Conservation (phyloP, 2,797 vertebrate genomes). For the Tarsius wallacei region DNA sequence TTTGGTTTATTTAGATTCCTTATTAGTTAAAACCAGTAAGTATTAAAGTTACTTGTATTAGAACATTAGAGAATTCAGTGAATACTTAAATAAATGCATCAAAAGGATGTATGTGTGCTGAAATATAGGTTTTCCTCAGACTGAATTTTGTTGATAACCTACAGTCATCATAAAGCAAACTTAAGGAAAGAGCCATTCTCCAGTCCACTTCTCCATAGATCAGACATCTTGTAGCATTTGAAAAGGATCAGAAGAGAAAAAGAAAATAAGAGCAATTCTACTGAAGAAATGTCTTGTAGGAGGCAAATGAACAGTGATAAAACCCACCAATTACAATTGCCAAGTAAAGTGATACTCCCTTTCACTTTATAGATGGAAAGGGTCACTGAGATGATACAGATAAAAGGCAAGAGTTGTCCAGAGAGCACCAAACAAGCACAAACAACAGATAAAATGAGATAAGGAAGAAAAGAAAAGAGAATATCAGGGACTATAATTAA, state of each 20-base stretch:
- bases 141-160: slow-evolving; percentile 34
- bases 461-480: background rate
- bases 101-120: background rate
- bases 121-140: slow-evolving; percentile 15
- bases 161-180: background rate
- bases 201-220: background rate
- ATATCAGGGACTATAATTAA: background rate
- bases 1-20: slow-evolving; percentile 21
- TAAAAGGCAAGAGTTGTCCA: background rate
- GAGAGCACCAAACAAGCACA: background rate
- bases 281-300: background rate
- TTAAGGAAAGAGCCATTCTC: background rate
- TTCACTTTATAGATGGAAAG: background rate
- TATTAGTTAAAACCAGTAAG: background rate
- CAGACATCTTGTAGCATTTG: background rate
- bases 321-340: background rate
- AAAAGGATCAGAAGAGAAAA: slow-evolving; percentile 41
- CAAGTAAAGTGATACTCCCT: background rate
- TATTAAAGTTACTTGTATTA: slow-evolving; percentile 27
- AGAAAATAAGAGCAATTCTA: background rate
- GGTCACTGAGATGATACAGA: background rate
- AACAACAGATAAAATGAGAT: background rate
- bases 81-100: background rate
- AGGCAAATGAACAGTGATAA: background rate
- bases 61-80: background rate